Conservation (phyloP, 2,797 vertebrate species). For the Momotus momota region DNA sequence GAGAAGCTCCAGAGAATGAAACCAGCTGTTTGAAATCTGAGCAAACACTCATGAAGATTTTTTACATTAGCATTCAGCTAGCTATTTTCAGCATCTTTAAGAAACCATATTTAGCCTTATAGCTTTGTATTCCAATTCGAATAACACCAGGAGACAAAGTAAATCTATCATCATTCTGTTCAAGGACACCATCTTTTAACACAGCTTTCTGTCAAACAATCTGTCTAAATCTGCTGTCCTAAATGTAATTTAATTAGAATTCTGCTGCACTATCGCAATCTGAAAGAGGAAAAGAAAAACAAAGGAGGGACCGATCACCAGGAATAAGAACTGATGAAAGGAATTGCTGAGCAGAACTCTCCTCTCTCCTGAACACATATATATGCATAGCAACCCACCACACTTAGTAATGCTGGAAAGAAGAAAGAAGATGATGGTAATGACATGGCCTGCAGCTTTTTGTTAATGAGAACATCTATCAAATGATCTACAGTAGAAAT, state of each 20-base stretch:
- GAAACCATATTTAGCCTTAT: neutral
- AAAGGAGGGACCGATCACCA: neutral
- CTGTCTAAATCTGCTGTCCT: neutral
- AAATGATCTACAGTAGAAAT: neutral
- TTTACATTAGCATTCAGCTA: neutral
- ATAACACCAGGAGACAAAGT: neutral
- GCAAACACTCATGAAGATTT: neutral
- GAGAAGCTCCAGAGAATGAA: neutral
- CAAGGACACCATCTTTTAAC: neutral
- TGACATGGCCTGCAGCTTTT: neutral
- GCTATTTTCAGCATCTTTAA: neutral
- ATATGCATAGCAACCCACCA: neutral
- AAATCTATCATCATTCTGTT: neutral
- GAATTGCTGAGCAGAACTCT: neutral
- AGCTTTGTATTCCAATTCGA: neutral
- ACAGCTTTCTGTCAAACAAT: neutral
- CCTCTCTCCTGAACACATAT: neutral
- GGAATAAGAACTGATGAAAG: neutral
- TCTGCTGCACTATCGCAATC: neutral
- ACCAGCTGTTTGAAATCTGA: neutral
- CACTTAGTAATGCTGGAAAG: neutral
- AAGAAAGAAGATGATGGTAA: neutral
- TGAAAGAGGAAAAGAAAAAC: neutral
- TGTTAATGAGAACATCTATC: slow-evolving; percentile 20
- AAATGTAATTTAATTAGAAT: slow-evolving; percentile 10